Evolutionary conservation across 2,888 invertebrate genomes (phyloP), one percentile per base, ranked within the genome.

Genomic region (Rotaria socialis): DNA sequence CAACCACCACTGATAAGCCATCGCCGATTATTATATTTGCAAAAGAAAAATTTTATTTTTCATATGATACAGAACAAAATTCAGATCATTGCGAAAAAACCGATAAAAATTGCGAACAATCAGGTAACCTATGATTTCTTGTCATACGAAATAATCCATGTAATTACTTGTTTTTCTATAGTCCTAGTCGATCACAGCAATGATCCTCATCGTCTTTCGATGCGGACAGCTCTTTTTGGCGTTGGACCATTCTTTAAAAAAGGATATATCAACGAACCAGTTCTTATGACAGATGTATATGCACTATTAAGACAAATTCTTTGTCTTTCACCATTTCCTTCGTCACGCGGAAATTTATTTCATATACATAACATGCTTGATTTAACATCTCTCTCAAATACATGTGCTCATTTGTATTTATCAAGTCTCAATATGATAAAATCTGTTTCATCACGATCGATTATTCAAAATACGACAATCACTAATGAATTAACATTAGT

Each of bases 241-340:
- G 22, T 11, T 80, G 80, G 80, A 11, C 80, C 80, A 8, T 10
- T 47, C 10, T 80, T 80, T 47, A 80, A 80, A 80, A 43, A 80
- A 47, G 47, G 47, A 1, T 8, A 80, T 80, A 47, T 80, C 0
- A 80, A 80, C 47, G 80, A 80, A 11, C 80, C 43, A 14, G 14
- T 80, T n/a, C 43, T 80, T 11, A 80, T 43, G 3, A 80, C 80
- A 24, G 80, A 80, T 80, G n/a, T 80, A 47, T 80, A 80, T n/a
- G 11, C 24, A 80, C 47, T 80, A 80, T 80, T 80, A 80, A 43
- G 80, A 47, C 47, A 80, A 80, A 47, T 80, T 47, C 47, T 80
- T 47, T 80, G 80, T n/a, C 47, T 80, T 80, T 80, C 80, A 47
- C 43, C 43, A 11, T n/a, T n/a, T 24, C 24, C 80, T 47, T 2